These are phyloP conservation scores for Corythornis vintsioides DNA, from an alignment of 2,113 vertebrate genomes.

Conservation along the genomic window DNA sequence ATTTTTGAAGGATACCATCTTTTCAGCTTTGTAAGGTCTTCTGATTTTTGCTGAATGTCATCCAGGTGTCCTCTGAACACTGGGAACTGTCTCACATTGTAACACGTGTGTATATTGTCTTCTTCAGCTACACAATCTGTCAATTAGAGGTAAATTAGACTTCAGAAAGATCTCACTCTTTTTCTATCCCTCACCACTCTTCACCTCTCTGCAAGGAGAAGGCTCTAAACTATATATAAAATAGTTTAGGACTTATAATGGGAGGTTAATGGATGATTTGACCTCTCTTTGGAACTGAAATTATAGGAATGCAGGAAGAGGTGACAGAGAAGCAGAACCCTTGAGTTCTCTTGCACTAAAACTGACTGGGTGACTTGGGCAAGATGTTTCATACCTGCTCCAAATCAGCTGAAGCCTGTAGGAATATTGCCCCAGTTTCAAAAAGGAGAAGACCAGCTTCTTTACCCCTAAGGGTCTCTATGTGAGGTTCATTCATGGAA, in stretches of 20 bases:
- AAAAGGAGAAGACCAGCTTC: neutral
- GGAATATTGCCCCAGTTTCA: neutral
- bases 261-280: slow-evolving; percentile 1
- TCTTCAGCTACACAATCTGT: neutral
- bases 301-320: neutral
- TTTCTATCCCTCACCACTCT: neutral
- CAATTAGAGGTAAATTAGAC: neutral
- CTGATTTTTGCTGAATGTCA: neutral
- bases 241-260: neutral
- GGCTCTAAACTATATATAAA: neutral
- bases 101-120: neutral
- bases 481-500: neutral
- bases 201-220: neutral
- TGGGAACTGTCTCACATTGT: neutral
- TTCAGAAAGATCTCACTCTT: neutral
- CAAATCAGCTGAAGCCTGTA: neutral
- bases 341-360: neutral
- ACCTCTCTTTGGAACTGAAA: neutral
- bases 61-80: neutral
- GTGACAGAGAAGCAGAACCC: neutral
- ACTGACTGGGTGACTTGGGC: neutral
- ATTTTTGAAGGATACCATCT: neutral
- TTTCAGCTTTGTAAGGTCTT: neutral
- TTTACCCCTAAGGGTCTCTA: neutral
- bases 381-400: neutral